These are phyloP conservation scores for Opisthograptis luteolata DNA, from an alignment of 2,888 invertebrate genomes.

Conservation along the genomic window DNA sequence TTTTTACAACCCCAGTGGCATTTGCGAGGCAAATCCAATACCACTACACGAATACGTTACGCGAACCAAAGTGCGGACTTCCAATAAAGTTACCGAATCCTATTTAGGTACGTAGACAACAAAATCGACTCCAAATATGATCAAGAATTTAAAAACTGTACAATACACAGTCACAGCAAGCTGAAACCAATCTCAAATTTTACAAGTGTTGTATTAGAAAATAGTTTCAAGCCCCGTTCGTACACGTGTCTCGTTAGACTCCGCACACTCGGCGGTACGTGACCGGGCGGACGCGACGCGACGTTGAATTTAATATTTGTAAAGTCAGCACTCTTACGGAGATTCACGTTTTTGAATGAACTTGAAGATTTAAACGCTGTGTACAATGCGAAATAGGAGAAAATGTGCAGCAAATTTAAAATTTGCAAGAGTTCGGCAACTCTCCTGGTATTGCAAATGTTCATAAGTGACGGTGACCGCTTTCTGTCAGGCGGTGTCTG, in stretches of 20 bases:
- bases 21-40: too few relatives aligned
- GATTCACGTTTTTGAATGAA: slow-evolving; percentile 18
- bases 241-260: slow-evolving; percentile 37
- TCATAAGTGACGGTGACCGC: too few relatives aligned
- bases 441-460: too few relatives aligned
- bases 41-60: too few relatives aligned
- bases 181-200: slow-evolving; percentile 2
- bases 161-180: not conserved
- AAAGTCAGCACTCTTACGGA: slow-evolving; percentile 11
- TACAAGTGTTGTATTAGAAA: too few relatives aligned
- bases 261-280: slow-evolving; percentile 33
- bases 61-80: too few relatives aligned
- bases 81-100: too few relatives aligned
- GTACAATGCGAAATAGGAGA: not conserved
- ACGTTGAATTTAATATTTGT: slow-evolving; percentile 15
- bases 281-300: slow-evolving; percentile 23
- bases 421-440: too few relatives aligned
- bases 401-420: not conserved
- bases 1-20: too few relatives aligned
- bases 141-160: not conserved
- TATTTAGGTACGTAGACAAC: too few relatives aligned
- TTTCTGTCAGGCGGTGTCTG: too few relatives aligned
- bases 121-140: not conserved
- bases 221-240: too few relatives aligned
- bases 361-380: not conserved